Base-by-base conservation (phyloP, 2,113 vertebrate species). In the Murina feae region DNA sequence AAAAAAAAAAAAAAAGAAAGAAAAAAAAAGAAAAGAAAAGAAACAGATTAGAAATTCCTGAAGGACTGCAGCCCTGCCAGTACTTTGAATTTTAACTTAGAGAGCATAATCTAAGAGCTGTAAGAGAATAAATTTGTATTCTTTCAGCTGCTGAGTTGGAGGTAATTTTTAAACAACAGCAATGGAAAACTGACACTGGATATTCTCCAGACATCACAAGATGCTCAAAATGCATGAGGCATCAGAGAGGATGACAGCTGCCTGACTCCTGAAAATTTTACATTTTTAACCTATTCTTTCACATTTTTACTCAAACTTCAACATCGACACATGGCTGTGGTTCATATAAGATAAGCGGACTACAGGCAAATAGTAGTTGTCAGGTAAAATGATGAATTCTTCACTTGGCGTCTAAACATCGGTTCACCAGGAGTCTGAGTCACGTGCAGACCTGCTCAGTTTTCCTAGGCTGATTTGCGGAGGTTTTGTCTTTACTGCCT, bases 21-120 rank as follows among this genome's bases (percentile, higher is more conserved):
- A 74, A 81, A 75, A 25, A 58, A 58, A 58, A 23, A 21, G 9
- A 58, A 58, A 84, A 32, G 3, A 14, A 37, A 44, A 5, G 16
- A 82, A 55, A 74, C 20, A 35, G 18, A 74, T 4, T 63, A 44
- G 49, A 79, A n/a, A 30, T n/a, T 79, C 32, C 23, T 3, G 18
- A 90, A 66, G 60, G 14, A 60, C 42, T 0, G 1, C 49, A 35
- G 9, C 2, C n/a, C 12, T 7, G 1, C 23, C 0, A 0, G 2
- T 32, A 7, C 71, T 51, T 84, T 44, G 16, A 55, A 32, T 68
- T 74, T 80, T 37, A 65, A 6, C 16, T 21, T 71, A 39, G 42
- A 63, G 16, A 63, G 30, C 78, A 21, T 3, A 14, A 25, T 28
- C 35, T 35, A 23, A 47, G 10, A 72, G 68, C 10, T 68, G 11